Evolutionary conservation across 2,888 invertebrate genomes (phyloP).

Genomic region (Drosophila nr. fundita): DNA sequence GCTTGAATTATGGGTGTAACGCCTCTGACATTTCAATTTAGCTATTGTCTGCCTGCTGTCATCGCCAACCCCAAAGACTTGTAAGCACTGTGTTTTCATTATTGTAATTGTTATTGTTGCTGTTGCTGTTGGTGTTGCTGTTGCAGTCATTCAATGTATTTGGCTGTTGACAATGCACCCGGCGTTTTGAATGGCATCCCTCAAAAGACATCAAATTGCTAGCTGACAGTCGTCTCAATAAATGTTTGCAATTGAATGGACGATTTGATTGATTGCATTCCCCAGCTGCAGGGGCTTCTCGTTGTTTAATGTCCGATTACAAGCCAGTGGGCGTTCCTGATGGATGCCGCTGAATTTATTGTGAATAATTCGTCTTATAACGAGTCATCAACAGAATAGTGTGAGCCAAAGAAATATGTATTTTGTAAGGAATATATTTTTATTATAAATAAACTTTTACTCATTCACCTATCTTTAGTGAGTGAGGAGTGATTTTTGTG

Average conservation of each 20-base stretch:
- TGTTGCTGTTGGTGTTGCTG: constrained; percentile 21
- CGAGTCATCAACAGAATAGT: constrained; percentile 7
- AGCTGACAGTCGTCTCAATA: constrained; percentile 55
- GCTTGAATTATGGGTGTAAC: constrained; percentile 63
- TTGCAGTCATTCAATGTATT: constrained; percentile 23
- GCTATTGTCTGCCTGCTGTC: constrained; percentile 41
- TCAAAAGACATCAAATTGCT: constrained; percentile 48
- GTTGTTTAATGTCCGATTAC: constrained; percentile 26
- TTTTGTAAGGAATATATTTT: background rate
- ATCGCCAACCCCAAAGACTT: constrained; percentile 29
- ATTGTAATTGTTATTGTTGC: constrained; percentile 38
- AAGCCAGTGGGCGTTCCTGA: constrained; percentile 30
- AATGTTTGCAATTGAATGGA: constrained; percentile 62
- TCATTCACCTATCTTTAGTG: constrained; percentile 37
- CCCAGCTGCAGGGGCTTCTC: constrained; percentile 32
- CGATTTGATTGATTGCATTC: constrained; percentile 71
- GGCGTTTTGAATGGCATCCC: constrained; percentile 42
- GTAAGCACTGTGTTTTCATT: constrained; percentile 51
- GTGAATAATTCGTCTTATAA: constrained; percentile 8
- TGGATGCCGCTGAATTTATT: constrained; percentile 4
- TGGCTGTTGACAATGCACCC: constrained; percentile 38
- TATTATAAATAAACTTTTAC: constrained; percentile 27
- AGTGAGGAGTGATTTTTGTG: constrained; percentile 47
- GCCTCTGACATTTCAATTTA: constrained; percentile 74
- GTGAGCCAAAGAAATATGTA: background rate